Evolutionary conservation across 1,140 invertebrate species (phyloP), one percentile per base, ranked within the genome.

Genomic region (Trichonephila clavata): DNA sequence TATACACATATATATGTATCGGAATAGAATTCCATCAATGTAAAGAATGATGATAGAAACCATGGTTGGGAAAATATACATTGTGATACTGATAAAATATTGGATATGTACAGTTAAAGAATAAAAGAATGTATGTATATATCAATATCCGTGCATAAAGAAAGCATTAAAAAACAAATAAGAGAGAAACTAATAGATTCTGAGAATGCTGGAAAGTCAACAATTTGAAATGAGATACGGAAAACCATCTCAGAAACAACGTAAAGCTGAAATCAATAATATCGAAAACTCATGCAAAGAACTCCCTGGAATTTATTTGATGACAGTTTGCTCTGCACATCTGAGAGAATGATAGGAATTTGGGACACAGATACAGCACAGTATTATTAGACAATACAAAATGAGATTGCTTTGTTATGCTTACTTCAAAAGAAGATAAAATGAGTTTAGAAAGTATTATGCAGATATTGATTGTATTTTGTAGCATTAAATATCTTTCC

Each of bases 341-440:
- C 68, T 63, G 27, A 39, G 32, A 39, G 27, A 77, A 77, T 16
- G 65, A 13, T 68, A 68, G n/a, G 13, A 50, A 32, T 77, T 39
- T 4, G 32, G 24, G 27, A 77, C 27, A 77, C 10, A 32, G 71
- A 77, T 39, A 27, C 71, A 32, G 50, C 27, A 2, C 13, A 13
- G 71, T 77, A 77, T 77, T 77, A 77, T 32, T 32, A 77, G 32
- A 77, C 24, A 27, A 18, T 32, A 77, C 32, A 77, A 77, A 77
- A 32, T 77, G 32, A 18, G 27, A 77, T 77, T 77, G 24, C 71
- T 39, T 32, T 77, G 24, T 68, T 24, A 24, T 68, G 65, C 1
- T 24, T 68, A n/a, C 65, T n/a, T 5, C 21, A 24, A 68, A 68
- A 13, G 21, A 13, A 13, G 13, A n/a, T 14, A 68, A 68, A n/a